Percentiles rank a stretch among this genome's conserved stretches.
Evolutionary conservation across 2,113 vertebrate species (phyloP).

Genomic region (Mobula birostris): DNA sequence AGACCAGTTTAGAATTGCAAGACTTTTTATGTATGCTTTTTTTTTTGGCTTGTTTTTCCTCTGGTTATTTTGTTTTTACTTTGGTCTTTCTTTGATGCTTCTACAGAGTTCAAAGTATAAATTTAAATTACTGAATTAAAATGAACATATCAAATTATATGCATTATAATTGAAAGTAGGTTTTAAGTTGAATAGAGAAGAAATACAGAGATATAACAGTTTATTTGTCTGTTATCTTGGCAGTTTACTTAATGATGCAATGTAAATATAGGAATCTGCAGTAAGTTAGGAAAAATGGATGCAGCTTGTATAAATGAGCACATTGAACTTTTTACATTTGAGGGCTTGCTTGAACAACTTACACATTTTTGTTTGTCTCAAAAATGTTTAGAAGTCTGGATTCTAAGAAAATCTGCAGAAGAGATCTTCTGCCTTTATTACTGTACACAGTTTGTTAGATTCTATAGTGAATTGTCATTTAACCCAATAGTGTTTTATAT

Average conservation of each 20-base stretch:
- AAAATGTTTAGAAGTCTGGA: conserved; percentile 6
- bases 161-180: not conserved
- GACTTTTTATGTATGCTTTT: not conserved
- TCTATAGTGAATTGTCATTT: not conserved
- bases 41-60: not conserved
- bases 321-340: not conserved
- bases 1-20: not conserved
- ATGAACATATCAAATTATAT: conserved; percentile 11
- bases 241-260: not conserved
- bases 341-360: not conserved
- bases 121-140: not conserved
- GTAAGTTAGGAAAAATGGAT: not conserved
- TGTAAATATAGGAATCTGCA: not conserved
- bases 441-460: conserved; percentile 9
- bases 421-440: not conserved
- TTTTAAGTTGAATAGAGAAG: not conserved
- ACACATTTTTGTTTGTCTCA: not conserved
- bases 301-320: not conserved
- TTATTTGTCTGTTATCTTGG: not conserved
- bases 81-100: not conserved
- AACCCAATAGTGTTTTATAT: conserved; percentile 14
- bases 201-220: not conserved
- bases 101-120: not conserved
- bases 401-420: conserved; percentile 33
- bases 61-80: not conserved